Conservation (phyloP, 2,113 vertebrate genomes). For the Corydoras sp. region DNA sequence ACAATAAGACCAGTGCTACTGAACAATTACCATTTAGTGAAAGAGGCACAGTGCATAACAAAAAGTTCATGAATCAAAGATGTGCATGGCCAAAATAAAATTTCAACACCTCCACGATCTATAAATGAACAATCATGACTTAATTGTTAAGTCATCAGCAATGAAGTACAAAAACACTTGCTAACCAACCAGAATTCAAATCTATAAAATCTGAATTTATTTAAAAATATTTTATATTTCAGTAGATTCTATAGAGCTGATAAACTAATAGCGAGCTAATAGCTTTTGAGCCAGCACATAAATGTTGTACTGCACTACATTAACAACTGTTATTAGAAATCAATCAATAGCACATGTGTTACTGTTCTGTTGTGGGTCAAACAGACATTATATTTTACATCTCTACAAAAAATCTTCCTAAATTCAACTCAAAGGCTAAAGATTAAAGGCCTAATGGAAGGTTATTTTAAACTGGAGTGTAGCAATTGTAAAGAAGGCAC, state of each 20-base stretch:
- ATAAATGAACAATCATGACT: too few species aligned
- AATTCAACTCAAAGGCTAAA: conserved; percentile 6
- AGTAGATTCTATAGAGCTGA: conserved; percentile 1
- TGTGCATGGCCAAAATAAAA: too few species aligned
- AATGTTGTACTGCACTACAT: conserved; percentile 7
- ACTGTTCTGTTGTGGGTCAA: conserved; percentile 13
- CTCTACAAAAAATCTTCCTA: conserved; percentile 8
- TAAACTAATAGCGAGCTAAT: conserved; percentile 5
- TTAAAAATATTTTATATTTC: not conserved
- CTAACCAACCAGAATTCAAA: too few species aligned
- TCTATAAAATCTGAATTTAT: too few species aligned
- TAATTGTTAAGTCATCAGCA: too few species aligned
- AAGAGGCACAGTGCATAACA: too few species aligned
- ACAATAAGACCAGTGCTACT: too few species aligned
- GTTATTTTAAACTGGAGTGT: conserved; percentile 15
- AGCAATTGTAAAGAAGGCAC: conserved; percentile 40
- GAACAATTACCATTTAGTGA: too few species aligned
- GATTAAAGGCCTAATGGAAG: conserved; percentile 19
- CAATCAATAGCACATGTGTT: conserved; percentile 11
- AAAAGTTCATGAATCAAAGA: too few species aligned
- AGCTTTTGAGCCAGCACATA: not conserved
- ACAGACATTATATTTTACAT: conserved; percentile 1
- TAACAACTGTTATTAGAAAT: conserved; percentile 6
- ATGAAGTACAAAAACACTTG: too few species aligned
- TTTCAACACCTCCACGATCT: too few species aligned